phyloP scores from a whole-genome alignment of 1,140 invertebrate species.

The Drosophila obscura region DNA sequence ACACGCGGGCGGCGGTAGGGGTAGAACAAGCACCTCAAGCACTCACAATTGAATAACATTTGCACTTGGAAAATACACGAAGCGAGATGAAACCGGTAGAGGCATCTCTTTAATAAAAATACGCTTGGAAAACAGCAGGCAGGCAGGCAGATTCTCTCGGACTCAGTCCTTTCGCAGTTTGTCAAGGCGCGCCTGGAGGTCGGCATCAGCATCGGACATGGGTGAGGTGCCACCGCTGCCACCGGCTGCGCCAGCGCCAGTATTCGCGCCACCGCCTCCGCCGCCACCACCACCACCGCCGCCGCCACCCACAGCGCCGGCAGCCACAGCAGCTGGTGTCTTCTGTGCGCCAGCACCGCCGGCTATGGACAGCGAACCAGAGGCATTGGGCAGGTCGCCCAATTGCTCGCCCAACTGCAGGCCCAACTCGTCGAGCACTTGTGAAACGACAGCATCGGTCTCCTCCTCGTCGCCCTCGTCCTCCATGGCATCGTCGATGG shows the following conservation, averaged over 20 bases:
- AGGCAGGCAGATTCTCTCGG: slow-evolving; percentile 39
- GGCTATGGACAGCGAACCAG: slow-evolving; percentile 74
- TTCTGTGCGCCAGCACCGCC: slow-evolving; percentile 82
- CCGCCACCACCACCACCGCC: slow-evolving; percentile 85
- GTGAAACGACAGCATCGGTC: slow-evolving; percentile 95
- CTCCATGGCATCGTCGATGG: slow-evolving; percentile 99
- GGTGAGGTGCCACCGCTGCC: slow-evolving; percentile 85
- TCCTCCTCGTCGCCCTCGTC: slow-evolving; percentile 99
- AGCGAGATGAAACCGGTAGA: slow-evolving; percentile 5
- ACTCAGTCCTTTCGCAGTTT: slow-evolving; percentile 94
- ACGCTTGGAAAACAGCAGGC: slow-evolving; percentile 6
- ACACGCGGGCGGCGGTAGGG: not conserved
- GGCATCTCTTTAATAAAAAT: slow-evolving; percentile 36
- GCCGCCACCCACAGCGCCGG: slow-evolving; percentile 85
- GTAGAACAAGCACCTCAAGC: slow-evolving; percentile 16
- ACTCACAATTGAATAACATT: slow-evolving; percentile 57
- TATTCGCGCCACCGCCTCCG: slow-evolving; percentile 83
- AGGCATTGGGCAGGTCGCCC: slow-evolving; percentile 90
- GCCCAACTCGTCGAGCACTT: slow-evolving; percentile 98
- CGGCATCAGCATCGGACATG: slow-evolving; percentile 94
- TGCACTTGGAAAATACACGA: slow-evolving; percentile 36
- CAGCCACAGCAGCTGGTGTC: slow-evolving; percentile 84
- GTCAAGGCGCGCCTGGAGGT: slow-evolving; percentile 96
- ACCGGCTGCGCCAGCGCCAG: slow-evolving; percentile 84
- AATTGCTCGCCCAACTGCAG: slow-evolving; percentile 96